These are phyloP conservation scores for Cherax destructor DNA, from an alignment of 1,140 invertebrate genomes.

Conservation along the genomic window DNA sequence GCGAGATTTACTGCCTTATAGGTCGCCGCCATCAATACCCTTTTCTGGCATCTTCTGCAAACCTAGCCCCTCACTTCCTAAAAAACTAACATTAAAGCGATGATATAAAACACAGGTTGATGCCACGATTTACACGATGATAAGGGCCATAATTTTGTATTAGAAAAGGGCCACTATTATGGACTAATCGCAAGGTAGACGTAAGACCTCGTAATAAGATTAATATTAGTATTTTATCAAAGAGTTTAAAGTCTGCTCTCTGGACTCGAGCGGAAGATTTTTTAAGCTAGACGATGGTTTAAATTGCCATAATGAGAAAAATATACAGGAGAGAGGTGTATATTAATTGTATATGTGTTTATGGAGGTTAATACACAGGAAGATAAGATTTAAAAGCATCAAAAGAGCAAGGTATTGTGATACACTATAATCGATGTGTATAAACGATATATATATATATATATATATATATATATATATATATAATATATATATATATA, in stretches of 20 bases:
- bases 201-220: neutral
- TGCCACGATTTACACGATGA: neutral
- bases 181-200: neutral
- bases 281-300: too few species aligned
- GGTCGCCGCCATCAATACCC: neutral
- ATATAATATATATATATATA: too few species aligned
- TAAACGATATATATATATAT: too few species aligned
- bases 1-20: neutral
- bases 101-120: constrained; percentile 7
- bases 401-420: too few species aligned
- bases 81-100: neutral
- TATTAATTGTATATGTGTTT: too few species aligned
- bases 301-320: too few species aligned
- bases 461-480: too few species aligned
- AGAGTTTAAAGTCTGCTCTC: neutral
- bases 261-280: too few species aligned
- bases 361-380: too few species aligned
- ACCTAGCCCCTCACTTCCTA: neutral
- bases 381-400: too few species aligned
- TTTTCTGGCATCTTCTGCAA: neutral
- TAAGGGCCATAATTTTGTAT: neutral
- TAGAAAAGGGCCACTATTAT: neutral
- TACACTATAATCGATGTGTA: too few species aligned
- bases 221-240: neutral
- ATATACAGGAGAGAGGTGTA: too few species aligned